Evolutionary conservation across 1,140 invertebrate genomes (phyloP).

Genomic region (Asbolus verrucosus): DNA sequence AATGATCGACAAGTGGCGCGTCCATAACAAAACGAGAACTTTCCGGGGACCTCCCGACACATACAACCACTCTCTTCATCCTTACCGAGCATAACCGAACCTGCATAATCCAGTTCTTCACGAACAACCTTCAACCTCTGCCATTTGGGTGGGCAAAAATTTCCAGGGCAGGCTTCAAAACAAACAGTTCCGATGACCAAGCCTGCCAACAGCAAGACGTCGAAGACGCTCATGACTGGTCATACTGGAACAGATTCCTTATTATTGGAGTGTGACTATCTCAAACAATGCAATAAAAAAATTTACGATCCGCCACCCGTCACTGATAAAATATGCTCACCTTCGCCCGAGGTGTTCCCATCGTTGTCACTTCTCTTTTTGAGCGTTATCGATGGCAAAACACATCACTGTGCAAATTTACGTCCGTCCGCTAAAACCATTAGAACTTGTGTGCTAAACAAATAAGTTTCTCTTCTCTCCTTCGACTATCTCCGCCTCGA

Average conservation of each 20-base stretch:
- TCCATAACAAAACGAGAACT: constrained; percentile 56
- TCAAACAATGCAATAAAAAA: too few species aligned
- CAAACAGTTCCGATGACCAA: neutral
- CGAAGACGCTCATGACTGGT: neutral
- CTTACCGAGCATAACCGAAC: constrained; percentile 30
- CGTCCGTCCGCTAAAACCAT: constrained; percentile 27
- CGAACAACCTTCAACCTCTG: neutral
- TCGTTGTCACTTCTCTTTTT: too few species aligned
- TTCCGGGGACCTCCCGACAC: constrained; percentile 50
- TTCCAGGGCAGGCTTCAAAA: constrained; percentile 43
- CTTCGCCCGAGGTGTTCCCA: too few species aligned
- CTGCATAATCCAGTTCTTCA: neutral
- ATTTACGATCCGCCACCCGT: too few species aligned
- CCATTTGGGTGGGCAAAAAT: constrained; percentile 43
- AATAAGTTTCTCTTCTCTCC: constrained; percentile 28
- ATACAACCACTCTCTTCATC: constrained; percentile 55
- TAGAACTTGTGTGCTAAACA: constrained; percentile 20
- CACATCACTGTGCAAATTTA: neutral
- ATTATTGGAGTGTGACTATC: neutral
- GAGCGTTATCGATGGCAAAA: neutral
- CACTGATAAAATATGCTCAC: neutral
- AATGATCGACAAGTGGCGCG: constrained; percentile 53
- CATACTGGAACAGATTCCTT: neutral
- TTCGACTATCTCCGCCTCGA: neutral
- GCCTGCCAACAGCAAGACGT: neutral